phyloP scores from a whole-genome alignment of 2,113 vertebrate genomes.

The Tylochromis polylepis region DNA sequence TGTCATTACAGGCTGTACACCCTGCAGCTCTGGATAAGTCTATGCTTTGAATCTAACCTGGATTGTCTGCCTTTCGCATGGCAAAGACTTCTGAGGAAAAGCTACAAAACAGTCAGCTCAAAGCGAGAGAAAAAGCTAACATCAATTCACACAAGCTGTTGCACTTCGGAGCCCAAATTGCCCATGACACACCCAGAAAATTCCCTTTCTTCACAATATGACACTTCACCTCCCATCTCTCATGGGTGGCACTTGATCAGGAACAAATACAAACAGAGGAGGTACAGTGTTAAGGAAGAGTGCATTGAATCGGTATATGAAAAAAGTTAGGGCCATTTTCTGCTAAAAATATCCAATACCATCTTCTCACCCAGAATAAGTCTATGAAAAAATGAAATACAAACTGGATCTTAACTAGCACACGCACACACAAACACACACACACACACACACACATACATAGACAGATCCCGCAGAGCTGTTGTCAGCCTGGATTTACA shows the following conservation, averaged over 20 bases:
- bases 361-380: not conserved
- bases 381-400: not conserved
- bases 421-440: not conserved
- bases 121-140: constrained; percentile 2
- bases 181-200: constrained; percentile 16
- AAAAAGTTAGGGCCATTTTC: not conserved
- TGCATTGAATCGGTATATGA: not conserved
- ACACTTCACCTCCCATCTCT: constrained; percentile 13
- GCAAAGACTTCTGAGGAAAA: not conserved
- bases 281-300: not conserved
- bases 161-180: constrained; percentile 29
- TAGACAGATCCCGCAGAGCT: not conserved
- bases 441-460: not conserved
- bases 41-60: constrained; percentile 6
- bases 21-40: constrained; percentile 2
- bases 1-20: constrained; percentile 1
- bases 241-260: not conserved
- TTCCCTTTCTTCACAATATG: constrained; percentile 17
- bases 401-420: constrained; percentile 15
- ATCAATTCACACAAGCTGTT: constrained; percentile 16
- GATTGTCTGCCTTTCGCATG: not conserved
- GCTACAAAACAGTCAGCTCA: not conserved
- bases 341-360: constrained; percentile 9
- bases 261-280: not conserved
- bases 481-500: constrained; percentile 47